Evolutionary conservation across 2,797 vertebrate genomes (phyloP).

Genomic region (Myripristis jacobus): DNA sequence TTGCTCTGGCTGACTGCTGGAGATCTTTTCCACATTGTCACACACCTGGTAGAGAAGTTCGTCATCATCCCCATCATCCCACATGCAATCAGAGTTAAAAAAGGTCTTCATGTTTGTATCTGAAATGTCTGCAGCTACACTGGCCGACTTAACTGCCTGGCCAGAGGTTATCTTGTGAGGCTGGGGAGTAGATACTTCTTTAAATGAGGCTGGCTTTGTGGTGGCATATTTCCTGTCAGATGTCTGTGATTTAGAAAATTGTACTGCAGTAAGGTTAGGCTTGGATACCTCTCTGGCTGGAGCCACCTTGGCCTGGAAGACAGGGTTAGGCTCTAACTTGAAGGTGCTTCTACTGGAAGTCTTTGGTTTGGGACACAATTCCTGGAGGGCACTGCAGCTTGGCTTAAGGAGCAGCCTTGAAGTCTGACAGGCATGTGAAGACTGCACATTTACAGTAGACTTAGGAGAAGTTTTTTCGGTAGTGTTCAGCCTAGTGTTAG

Average conservation of each 20-base stretch:
- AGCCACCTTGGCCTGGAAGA: constrained; percentile 53
- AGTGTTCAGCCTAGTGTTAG: constrained; percentile 39
- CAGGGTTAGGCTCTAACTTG: constrained; percentile 68
- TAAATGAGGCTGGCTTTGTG: constrained; percentile 50
- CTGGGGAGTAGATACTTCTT: constrained; percentile 3
- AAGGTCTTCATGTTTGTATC: constrained; percentile 29
- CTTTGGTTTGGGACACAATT: constrained; percentile 72
- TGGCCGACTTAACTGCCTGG: constrained; percentile 67
- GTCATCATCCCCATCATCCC: constrained; percentile 90
- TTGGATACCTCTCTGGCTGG: constrained; percentile 55
- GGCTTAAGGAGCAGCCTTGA: constrained; percentile 25
- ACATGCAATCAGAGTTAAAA: constrained; percentile 78
- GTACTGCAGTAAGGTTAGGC: constrained; percentile 47
- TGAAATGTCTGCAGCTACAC: constrained; percentile 26
- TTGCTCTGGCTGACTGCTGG: constrained; percentile 71
- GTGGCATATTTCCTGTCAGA: constrained; percentile 40
- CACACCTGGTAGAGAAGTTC: constrained; percentile 91
- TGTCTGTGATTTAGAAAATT: constrained; percentile 42
- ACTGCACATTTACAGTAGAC: constrained; percentile 15
- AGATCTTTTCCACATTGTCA: constrained; percentile 90
- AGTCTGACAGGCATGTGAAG: constrained; percentile 25
- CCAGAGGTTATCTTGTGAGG: constrained; percentile 33
- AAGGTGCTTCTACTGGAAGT: constrained; percentile 74
- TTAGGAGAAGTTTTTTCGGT: constrained; percentile 37
- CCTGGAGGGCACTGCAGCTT: constrained; percentile 54